Evolutionary conservation across 2,797 vertebrate genomes (phyloP).

Genomic region (Spheniscus humboldti): DNA sequence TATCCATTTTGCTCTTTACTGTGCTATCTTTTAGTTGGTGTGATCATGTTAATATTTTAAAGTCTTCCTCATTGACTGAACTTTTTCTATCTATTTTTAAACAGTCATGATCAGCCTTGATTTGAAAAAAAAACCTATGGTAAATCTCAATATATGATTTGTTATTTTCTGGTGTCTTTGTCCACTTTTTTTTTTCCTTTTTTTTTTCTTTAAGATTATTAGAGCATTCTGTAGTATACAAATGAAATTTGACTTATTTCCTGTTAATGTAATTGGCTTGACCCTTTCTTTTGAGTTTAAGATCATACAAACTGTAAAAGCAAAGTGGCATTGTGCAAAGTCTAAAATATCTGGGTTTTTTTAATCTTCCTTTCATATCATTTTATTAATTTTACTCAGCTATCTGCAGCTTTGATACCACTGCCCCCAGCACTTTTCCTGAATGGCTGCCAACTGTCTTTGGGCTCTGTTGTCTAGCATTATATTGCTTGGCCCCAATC

Average conservation of each 20-base stretch:
- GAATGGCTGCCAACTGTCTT: background rate
- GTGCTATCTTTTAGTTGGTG: background rate
- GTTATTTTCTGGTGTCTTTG: background rate
- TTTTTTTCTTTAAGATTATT: background rate
- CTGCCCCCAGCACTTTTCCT: background rate
- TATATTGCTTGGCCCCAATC: background rate
- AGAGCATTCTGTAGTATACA: background rate
- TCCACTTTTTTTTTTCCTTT: background rate
- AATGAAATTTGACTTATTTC: background rate
- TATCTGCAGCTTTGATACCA: background rate
- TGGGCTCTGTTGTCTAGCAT: background rate
- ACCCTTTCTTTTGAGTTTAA: background rate
- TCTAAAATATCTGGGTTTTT: background rate
- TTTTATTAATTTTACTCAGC: slow-evolving; percentile 2
- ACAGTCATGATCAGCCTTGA: background rate
- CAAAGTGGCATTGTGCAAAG: background rate
- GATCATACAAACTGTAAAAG: background rate
- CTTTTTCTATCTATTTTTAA: background rate
- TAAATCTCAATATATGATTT: background rate
- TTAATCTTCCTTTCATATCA: background rate
- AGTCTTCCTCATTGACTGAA: background rate
- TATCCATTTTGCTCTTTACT: background rate
- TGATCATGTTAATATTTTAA: background rate
- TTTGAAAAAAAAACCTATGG: background rate
- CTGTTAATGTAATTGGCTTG: background rate